Evolutionary conservation across 1,140 invertebrate species (phyloP).

Genomic region (Brachionus sp.): DNA sequence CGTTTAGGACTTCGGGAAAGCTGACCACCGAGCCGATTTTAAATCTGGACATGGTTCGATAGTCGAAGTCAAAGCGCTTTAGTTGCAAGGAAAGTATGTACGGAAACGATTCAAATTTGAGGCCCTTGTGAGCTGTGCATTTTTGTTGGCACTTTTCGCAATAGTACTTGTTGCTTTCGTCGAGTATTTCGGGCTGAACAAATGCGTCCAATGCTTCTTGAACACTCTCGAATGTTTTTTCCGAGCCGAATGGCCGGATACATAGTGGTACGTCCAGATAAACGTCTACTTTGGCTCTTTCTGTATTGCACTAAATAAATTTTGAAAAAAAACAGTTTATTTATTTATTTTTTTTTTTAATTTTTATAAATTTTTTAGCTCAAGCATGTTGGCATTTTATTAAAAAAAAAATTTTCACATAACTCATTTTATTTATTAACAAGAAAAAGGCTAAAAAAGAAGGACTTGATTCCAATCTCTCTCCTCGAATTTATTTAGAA

Average conservation of each 20-base stretch:
- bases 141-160: conserved; percentile 90
- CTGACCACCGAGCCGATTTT: conserved; percentile 96
- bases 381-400: no score
- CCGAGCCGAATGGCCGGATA: conserved; percentile 76
- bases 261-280: conserved; percentile 85
- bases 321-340: no score
- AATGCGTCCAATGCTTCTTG: conserved; percentile 94
- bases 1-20: conserved; percentile 82
- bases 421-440: no score
- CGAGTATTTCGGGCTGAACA: conserved; percentile 85
- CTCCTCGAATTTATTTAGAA: no score
- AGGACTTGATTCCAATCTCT: no score
- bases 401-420: no score
- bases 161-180: conserved; percentile 99
- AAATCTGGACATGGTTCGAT: conserved; percentile 89
- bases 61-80: conserved; percentile 97
- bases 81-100: conserved; percentile 95
- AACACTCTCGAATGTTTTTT: conserved; percentile 65
- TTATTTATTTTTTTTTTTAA: no score
- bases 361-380: no score
- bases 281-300: conserved; percentile 77
- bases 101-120: conserved; percentile 92
- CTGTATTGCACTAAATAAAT: conserved; percentile 68
- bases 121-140: conserved; percentile 91
- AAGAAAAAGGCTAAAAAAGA: no score